These are phyloP conservation scores for Varanus salvator DNA, from an alignment of 2,113 vertebrate species.

Conservation along the genomic window DNA sequence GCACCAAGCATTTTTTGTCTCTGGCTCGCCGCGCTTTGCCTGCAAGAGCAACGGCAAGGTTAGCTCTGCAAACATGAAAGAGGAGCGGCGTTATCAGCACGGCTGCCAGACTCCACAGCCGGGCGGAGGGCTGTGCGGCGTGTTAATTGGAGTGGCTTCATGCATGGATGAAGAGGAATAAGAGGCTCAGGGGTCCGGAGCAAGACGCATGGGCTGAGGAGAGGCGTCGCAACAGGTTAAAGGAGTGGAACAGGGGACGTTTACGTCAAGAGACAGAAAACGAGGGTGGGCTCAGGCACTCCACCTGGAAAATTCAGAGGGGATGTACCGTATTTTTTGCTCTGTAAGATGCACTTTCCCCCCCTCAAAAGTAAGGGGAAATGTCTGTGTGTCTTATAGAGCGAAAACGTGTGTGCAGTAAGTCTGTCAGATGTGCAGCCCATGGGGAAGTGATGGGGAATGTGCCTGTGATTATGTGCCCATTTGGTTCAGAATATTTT, in stretches of 20 bases:
- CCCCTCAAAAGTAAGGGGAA: too few species aligned
- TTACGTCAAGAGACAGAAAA: too few species aligned
- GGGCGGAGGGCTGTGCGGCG: background rate
- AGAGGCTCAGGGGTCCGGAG: background rate
- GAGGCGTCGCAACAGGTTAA: background rate
- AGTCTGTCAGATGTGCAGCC: too few species aligned
- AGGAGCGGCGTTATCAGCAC: background rate
- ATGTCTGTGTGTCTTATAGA: too few species aligned
- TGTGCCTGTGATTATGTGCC: too few species aligned
- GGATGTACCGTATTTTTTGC: too few species aligned
- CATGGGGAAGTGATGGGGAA: too few species aligned
- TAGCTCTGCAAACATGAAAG: background rate
- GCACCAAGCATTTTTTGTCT: background rate
- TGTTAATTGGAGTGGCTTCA: slow-evolving; percentile 15
- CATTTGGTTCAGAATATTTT: too few species aligned
- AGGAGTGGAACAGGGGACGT: background rate
- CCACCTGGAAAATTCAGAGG: too few species aligned
- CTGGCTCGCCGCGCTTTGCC: background rate
- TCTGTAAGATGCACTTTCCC: too few species aligned
- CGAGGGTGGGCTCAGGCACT: too few species aligned
- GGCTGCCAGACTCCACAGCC: background rate
- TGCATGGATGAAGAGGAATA: slow-evolving; percentile 11
- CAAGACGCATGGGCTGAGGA: background rate
- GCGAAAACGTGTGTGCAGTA: too few species aligned
- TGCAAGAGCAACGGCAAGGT: background rate